Conservation (phyloP, 2,888 invertebrate species). For the Ptycholaimellus sp. region DNA sequence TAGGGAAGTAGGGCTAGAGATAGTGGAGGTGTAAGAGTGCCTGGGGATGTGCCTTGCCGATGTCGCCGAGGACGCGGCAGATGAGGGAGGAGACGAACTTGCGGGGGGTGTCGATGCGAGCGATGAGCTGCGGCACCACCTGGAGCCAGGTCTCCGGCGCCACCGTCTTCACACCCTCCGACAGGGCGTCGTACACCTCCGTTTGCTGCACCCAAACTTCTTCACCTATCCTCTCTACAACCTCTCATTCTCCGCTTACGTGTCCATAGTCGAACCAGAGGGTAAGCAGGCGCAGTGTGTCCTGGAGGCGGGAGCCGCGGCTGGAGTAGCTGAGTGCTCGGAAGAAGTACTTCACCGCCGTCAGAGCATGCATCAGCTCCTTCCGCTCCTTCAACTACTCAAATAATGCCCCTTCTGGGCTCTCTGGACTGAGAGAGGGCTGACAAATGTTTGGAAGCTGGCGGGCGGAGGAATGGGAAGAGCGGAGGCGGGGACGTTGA, state of each 20-base stretch:
- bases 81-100: slow-evolving; percentile 66
- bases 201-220: slow-evolving; percentile 47
- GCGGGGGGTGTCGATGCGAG: slow-evolving; percentile 64
- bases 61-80: slow-evolving; percentile 72
- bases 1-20: slow-evolving; percentile 2
- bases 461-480: neutral
- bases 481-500: neutral
- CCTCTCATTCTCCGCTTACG: too few species aligned
- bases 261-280: slow-evolving; percentile 80
- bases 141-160: slow-evolving; percentile 97
- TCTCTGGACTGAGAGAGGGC: neutral
- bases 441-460: slow-evolving; percentile 1
- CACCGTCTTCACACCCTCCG: slow-evolving; percentile 68
- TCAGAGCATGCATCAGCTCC: slow-evolving; percentile 50
- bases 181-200: slow-evolving; percentile 72
- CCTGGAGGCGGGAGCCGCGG: slow-evolving; percentile 65
- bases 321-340: slow-evolving; percentile 57
- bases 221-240: neutral
- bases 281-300: slow-evolving; percentile 68
- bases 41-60: slow-evolving; percentile 89
- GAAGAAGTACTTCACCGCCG: slow-evolving; percentile 72
- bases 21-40: too few species aligned
- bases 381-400: slow-evolving; percentile 2
- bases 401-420: neutral
- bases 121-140: slow-evolving; percentile 89